Evolutionary conservation across 2,797 vertebrate species (phyloP), one percentile per base, ranked within the genome.

Genomic region (Myripristis jacobus): DNA sequence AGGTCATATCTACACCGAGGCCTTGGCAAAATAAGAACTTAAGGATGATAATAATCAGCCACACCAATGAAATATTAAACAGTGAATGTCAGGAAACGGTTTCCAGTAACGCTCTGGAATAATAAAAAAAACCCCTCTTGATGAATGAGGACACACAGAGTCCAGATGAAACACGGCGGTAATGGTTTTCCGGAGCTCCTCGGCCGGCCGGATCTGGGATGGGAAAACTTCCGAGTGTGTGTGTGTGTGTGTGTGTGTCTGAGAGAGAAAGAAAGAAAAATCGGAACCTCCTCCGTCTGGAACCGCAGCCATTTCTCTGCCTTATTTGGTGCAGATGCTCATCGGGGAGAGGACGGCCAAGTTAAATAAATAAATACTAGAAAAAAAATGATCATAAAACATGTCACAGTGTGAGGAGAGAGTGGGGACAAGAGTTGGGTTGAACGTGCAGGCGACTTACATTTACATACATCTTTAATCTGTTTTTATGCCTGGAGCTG

Each of bases 221-320:
- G 55, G 13, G 5, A 48, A 48, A 19, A 7, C 36, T 75, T 64
- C 66, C 16, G 36, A 1, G 13, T n/a, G n/a, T n/a, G n/a, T n/a
- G 22, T 27, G 50, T 52, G 13, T 52, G 13, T n/a, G n/a, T n/a
- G n/a, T n/a, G 22, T 27, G 50, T 52, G 13, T 52, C 21, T 27
- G 50, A 3, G 31, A 46, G 15, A n/a, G 54, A 36, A 34, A 46
- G 31, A 15, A 48, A 38, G 11, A 16, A 16, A 27, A 44, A 0
- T 10, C n/a, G 51, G 22, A 46, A 15, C 10, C 10, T 77, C 59
- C 56, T 66, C 36, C 16, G 41, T 15, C 29, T 54, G 7, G 4
- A 3, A 2, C 44, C 22, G 47, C 41, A 54, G 57, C 24, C 66
- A 66, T 75, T 57, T 76, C 72, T 66, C 55, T 57, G 21, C 38